Evolutionary conservation across 2,797 vertebrate genomes (phyloP), one percentile per base, ranked within the genome.

Genomic region (Galagoides demidoff): DNA sequence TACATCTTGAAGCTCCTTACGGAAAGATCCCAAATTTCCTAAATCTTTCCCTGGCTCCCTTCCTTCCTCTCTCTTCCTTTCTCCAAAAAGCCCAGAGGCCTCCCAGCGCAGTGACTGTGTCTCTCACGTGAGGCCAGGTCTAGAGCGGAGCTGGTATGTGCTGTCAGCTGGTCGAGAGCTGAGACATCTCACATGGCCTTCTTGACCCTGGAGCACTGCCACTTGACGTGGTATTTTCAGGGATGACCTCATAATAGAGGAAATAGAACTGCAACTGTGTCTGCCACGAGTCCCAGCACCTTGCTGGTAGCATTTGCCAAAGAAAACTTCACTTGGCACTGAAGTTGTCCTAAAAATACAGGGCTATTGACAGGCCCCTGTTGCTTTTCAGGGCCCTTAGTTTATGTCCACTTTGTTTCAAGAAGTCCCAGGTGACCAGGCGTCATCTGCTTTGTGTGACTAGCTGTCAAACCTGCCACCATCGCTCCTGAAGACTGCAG

Each of bases 191-290:
- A 1, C 78, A 8, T 27, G 37, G n/a, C n/a, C 12, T 2, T 39
- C 70, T 87, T 90, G 66, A 87, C 34, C 57, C 92, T 79, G 86
- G 64, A 91, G 57, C 17, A 3, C 31, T 34, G 83, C 95, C 83
- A 71, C 78, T 78, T 83, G 37, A 49, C 25, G 19, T 82, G 61
- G 31, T 92, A 83, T 96, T 97, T 95, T 91, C 83, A 95, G 76
- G 63, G 77, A 94, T 96, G 93, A 96, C 55, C 83, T 96, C 86
- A 92, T 49, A 64, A 3, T 64, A 45, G 45, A 94, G 68, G 68
- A 90, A 95, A 82, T 68, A 92, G 78, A 95, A 83, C 57, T 43
- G 29, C 49, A 85, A 10, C 39, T 70, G 22, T 27, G 52, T 14
- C 6, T 39, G 77, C 73, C 85, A 73, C 55, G 81, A 66, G 20